Base-by-base conservation (phyloP, 2,888 invertebrate genomes). In the Andrena fulva region DNA sequence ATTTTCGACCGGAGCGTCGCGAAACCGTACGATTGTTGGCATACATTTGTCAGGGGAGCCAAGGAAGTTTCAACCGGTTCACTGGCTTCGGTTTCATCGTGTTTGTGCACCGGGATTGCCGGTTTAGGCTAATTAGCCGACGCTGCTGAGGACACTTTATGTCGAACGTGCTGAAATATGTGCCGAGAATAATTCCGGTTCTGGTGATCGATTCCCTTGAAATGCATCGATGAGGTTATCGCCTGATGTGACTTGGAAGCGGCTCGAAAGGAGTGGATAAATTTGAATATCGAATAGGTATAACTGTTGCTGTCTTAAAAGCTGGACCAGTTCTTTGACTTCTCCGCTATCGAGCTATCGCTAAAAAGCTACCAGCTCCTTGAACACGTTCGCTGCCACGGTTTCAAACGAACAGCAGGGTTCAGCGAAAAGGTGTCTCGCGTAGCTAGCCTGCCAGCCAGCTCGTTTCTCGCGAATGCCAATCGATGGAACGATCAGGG, bases 21-120 rank as follows among this genome's bases (percentile, higher is more conserved):
- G 84, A 84, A 86, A 82, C 79, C 85, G 68, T 78, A 75, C 87
- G 72, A 86, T 86, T 82, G 77, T 86, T 82, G 86, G 84, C 84
- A 86, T 62, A 86, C 84, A 86, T 86, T 80, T 71, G 77, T 52
- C 31, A 1, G 35, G 42, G 3, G 33, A 29, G 56, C 48, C n/a
- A 16, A 8, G 42, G 27, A 56, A 20, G 79, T 64, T 77, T 77
- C 63, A 79, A 78, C 70, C 69, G 79, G 78, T 79, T 79, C 78
- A 54, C 10, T 3, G 54, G 63, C 56, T 35, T 64, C 69, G 69
- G 64, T 52, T 68, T 56, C 59, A 52, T 52, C 62, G 7, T 68
- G 52, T 4, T 52, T 7, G 62, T 27, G 10, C 64, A 20, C 52
- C n/a, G 6, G 42, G 20, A 48, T 66, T 48, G 16, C 27, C 27